Evolutionary conservation across 2,888 invertebrate genomes (phyloP).

Genomic region (Capitulum mitella): DNA sequence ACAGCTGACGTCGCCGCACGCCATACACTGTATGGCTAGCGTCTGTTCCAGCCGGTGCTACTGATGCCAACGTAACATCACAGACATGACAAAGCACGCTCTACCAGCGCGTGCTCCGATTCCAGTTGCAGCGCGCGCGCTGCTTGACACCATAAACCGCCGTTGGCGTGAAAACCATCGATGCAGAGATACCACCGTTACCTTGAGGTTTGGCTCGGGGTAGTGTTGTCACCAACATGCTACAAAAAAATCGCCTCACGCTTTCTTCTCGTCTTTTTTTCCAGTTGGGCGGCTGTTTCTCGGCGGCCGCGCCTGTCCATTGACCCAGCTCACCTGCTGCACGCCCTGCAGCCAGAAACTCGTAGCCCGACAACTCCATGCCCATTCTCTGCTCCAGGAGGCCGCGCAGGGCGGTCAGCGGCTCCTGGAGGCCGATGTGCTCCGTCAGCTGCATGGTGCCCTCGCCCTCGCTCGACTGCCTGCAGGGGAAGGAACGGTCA

Average conservation of each 20-base stretch:
- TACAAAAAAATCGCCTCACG: no score
- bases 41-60: neutral
- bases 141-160: neutral
- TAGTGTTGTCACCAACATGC: no score
- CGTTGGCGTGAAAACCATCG: no score
- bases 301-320: neutral
- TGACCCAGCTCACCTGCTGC: neutral
- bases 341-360: constrained; percentile 25
- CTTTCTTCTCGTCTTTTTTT: no score
- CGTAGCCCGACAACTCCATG: constrained; percentile 1
- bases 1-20: no score
- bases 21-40: neutral
- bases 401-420: neutral
- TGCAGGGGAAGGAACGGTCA: no score
- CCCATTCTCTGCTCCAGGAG: constrained; percentile 12
- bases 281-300: no score
- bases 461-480: constrained; percentile 8
- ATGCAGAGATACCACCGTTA: no score
- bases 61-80: neutral
- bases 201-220: no score
- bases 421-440: constrained; percentile 22
- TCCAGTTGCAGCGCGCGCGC: constrained; percentile 61
- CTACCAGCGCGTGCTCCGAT: constrained; percentile 78
- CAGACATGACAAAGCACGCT: constrained; percentile 90
- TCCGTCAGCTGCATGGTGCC: constrained; percentile 21